These are phyloP conservation scores for Drosophila bocki DNA, from an alignment of 1,140 invertebrate species.

Conservation along the genomic window DNA sequence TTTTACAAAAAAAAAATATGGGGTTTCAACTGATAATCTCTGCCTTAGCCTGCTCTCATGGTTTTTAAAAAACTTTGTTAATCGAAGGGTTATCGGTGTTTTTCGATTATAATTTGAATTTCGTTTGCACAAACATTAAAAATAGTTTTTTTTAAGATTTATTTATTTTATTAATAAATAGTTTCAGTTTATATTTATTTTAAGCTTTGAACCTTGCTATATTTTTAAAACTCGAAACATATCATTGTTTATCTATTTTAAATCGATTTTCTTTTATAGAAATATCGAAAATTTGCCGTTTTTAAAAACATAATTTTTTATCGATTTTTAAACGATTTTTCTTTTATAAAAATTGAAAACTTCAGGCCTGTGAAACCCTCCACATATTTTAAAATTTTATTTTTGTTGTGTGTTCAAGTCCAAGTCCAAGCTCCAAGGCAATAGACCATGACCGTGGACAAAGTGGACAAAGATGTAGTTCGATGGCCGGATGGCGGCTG, in stretches of 20 bases:
- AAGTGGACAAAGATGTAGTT: constrained; percentile 66
- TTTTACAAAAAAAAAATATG: not conserved
- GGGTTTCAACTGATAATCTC: not conserved
- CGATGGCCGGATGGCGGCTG: constrained; percentile 52
- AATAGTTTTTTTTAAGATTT: not conserved
- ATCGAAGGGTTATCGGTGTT: not conserved
- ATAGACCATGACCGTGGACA: constrained; percentile 74
- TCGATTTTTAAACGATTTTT: not conserved
- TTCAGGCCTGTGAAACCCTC: not conserved
- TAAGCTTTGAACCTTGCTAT: not conserved
- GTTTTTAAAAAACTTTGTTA: not conserved
- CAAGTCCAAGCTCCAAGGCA: constrained; percentile 62
- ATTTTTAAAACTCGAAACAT: not conserved
- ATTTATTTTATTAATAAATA: not conserved
- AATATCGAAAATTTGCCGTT: not conserved
- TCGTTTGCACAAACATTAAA: not conserved
- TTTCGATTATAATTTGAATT: too few relatives aligned
- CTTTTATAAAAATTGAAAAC: not conserved
- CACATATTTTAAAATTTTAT: not conserved
- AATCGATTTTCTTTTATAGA: not conserved
- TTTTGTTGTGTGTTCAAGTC: not conserved
- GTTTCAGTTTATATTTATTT: not conserved
- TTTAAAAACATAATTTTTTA: too few relatives aligned
- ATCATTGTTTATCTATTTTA: not conserved
- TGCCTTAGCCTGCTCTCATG: not conserved